Conservation (phyloP, 2,113 vertebrate species). For the Cephalopterus ornatus region DNA sequence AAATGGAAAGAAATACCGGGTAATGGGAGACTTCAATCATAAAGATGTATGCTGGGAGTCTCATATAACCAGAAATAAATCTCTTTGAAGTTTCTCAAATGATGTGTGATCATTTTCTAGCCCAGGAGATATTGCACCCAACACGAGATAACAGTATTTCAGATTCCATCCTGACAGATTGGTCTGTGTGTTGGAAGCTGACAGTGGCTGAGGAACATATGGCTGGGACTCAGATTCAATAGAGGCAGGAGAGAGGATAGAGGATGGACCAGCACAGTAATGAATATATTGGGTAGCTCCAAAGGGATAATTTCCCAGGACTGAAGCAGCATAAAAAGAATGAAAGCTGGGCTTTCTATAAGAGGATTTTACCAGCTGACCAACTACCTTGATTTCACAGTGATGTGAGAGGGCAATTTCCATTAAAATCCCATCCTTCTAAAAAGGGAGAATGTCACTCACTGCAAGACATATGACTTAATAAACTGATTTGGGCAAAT, state of each 20-base stretch:
- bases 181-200: constrained; percentile 26
- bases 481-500: not conserved
- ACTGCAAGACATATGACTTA: not conserved
- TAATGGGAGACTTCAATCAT: constrained; percentile 59
- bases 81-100: constrained; percentile 54
- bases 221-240: not conserved
- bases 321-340: constrained; percentile 19
- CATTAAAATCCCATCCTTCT: not conserved
- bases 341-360: not conserved
- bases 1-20: constrained; percentile 10
- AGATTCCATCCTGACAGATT: constrained; percentile 27
- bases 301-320: constrained; percentile 12
- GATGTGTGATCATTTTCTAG: constrained; percentile 53
- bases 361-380: constrained; percentile 45
- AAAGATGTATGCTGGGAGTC: constrained; percentile 47
- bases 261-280: not conserved
- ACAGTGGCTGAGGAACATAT: constrained; percentile 24
- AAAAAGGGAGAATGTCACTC: not conserved
- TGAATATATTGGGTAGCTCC: constrained; percentile 3
- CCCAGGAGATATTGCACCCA: constrained; percentile 39
- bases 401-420: not conserved
- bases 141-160: constrained; percentile 31
- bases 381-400: not conserved
- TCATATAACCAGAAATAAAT: constrained; percentile 58
- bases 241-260: not conserved